Percentiles rank a stretch among this genome's conserved stretches.
These are phyloP conservation scores for Eupeodes luniger DNA, from an alignment of 2,888 invertebrate species.

Conservation along the genomic window DNA sequence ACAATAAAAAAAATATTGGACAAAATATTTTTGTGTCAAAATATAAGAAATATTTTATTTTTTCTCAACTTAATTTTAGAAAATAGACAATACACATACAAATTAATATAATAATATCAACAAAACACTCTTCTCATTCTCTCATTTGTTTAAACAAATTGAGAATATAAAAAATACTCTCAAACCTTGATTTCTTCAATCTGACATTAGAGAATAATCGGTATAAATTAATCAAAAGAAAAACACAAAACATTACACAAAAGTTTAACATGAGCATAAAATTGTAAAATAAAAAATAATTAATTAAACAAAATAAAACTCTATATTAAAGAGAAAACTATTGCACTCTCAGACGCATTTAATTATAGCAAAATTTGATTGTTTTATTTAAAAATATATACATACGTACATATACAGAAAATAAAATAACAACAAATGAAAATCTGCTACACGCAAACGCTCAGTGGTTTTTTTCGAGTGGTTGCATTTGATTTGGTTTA, in stretches of 20 bases:
- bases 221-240: slow-evolving; percentile 12
- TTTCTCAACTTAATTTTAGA: slow-evolving; percentile 49
- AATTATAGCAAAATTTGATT: slow-evolving; percentile 10
- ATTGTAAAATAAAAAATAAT: slow-evolving; percentile 4
- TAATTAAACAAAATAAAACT: background rate
- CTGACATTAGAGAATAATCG: slow-evolving; percentile 42
- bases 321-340: background rate
- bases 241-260: slow-evolving; percentile 27
- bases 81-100: background rate
- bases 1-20: background rate
- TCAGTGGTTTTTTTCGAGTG: slow-evolving; percentile 28
- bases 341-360: slow-evolving; percentile 14
- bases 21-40: slow-evolving; percentile 15
- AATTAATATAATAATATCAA: background rate
- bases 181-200: slow-evolving; percentile 53
- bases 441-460: slow-evolving; percentile 11
- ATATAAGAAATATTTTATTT: slow-evolving; percentile 3
- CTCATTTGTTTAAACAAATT: background rate
- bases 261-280: slow-evolving; percentile 5
- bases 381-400: slow-evolving; percentile 4
- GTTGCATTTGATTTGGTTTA: slow-evolving; percentile 23
- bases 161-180: slow-evolving; percentile 42
- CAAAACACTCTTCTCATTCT: background rate
- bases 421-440: background rate
- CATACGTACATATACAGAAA: background rate